Evolutionary conservation across 35 echinoderm and acorn worm species (phyloP).

Genomic region (Ophiothrix spiculata): DNA sequence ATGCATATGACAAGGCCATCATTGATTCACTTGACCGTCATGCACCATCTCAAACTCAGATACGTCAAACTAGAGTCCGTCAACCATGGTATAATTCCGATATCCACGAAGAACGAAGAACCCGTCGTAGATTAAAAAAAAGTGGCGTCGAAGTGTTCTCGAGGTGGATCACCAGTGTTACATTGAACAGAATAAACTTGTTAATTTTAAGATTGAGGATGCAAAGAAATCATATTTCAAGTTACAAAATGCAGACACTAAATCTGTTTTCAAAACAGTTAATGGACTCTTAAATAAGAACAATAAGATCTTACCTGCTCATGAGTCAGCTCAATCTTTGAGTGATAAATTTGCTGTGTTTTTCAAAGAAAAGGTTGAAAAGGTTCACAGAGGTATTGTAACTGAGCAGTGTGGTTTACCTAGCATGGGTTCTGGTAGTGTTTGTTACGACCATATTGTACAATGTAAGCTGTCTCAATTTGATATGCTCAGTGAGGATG

Average conservation of each 20-base stretch:
- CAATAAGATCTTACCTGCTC: constrained; percentile 2
- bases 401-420: not conserved
- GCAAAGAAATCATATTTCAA: not conserved
- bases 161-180: not conserved
- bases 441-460: not conserved
- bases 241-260: not conserved
- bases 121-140: not conserved
- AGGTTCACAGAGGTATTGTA: not conserved
- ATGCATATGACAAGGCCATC: not conserved
- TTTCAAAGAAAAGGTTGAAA: constrained; percentile 21
- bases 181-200: not conserved
- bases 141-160: not conserved
- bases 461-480: constrained; percentile 3
- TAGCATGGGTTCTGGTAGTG: not conserved
- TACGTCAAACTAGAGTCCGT: too few species aligned
- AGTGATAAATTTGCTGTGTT: not conserved
- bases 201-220: not conserved
- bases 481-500: constrained; percentile 3
- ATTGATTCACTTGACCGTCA: not conserved
- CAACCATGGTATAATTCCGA: not conserved
- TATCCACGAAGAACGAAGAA: not conserved
- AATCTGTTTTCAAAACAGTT: not conserved
- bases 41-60: not conserved
- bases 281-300: not conserved
- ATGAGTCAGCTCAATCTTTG: not conserved